These are phyloP conservation scores for Villa cingulata DNA, from an alignment of 2,888 invertebrate genomes.

Conservation along the genomic window DNA sequence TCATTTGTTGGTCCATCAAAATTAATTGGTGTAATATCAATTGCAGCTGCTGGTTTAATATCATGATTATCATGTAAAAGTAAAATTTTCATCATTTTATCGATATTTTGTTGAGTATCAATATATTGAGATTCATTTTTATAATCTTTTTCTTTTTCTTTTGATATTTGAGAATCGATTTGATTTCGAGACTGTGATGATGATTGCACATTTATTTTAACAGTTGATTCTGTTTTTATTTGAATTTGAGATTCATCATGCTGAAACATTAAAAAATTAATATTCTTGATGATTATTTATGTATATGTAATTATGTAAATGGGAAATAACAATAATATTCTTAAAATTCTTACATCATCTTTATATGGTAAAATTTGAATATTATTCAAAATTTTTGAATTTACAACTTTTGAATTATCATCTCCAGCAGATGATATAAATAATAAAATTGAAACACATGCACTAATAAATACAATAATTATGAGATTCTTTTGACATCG, in stretches of 20 bases:
- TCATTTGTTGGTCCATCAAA: slow-evolving; percentile 61
- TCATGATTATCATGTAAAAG: slow-evolving; percentile 15
- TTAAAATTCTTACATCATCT: slow-evolving; percentile 15
- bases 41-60: slow-evolving; percentile 8
- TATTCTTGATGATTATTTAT: no score
- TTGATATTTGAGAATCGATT: no score
- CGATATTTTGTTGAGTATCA: not conserved
- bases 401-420: slow-evolving; percentile 13
- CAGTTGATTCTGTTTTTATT: no score
- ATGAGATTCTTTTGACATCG: slow-evolving; percentile 67
- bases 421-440: slow-evolving; percentile 42
- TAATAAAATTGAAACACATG: slow-evolving; percentile 46
- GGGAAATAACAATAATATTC: no score
- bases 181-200: no score
- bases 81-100: slow-evolving; percentile 2
- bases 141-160: no score
- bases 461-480: slow-evolving; percentile 46
- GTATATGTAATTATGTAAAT: slow-evolving; percentile 4
- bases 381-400: slow-evolving; percentile 9
- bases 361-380: slow-evolving; percentile 19
- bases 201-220: no score
- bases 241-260: no score
- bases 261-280: no score
- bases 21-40: slow-evolving; percentile 21
- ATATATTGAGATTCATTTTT: no score